Percentiles rank a stretch among this genome's conserved stretches.
Evolutionary conservation across 2,113 vertebrate species (phyloP).

Genomic region (Mus spicilegus): DNA sequence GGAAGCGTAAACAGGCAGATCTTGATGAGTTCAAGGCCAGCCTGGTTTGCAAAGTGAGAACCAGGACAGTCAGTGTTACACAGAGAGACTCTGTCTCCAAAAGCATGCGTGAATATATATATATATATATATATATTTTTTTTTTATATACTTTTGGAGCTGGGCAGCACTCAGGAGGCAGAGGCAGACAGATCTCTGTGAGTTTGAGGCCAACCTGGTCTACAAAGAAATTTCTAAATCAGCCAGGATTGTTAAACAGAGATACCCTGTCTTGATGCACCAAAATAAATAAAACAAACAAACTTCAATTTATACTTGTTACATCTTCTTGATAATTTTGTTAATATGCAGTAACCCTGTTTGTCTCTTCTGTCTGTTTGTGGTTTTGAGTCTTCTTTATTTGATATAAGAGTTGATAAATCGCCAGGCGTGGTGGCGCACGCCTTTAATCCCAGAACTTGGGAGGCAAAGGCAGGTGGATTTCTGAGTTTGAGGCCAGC

Average conservation of each 20-base stretch:
- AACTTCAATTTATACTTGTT: neutral
- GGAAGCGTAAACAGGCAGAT: neutral
- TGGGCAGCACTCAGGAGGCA: neutral
- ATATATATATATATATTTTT: too few relatives aligned
- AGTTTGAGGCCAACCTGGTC: neutral
- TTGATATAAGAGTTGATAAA: neutral
- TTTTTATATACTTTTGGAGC: neutral
- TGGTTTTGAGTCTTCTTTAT: neutral
- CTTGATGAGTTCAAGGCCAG: neutral
- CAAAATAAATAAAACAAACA: neutral
- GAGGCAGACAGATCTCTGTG: neutral
- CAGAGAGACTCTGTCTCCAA: neutral
- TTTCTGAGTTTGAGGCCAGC: too few relatives aligned
- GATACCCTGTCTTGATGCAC: neutral
- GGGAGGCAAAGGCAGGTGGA: too few relatives aligned
- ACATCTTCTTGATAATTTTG: neutral
- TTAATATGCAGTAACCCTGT: neutral
- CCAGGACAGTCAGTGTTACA: neutral
- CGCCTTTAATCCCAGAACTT: too few relatives aligned
- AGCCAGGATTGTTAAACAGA: neutral
- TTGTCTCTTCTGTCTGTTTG: neutral
- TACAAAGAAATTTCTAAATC: neutral
- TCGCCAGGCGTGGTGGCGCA: too few relatives aligned
- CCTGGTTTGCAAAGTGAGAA: neutral
- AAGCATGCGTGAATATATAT: neutral